phyloP scores from a whole-genome alignment of 2,888 invertebrate genomes.

The Phasia obesa region DNA sequence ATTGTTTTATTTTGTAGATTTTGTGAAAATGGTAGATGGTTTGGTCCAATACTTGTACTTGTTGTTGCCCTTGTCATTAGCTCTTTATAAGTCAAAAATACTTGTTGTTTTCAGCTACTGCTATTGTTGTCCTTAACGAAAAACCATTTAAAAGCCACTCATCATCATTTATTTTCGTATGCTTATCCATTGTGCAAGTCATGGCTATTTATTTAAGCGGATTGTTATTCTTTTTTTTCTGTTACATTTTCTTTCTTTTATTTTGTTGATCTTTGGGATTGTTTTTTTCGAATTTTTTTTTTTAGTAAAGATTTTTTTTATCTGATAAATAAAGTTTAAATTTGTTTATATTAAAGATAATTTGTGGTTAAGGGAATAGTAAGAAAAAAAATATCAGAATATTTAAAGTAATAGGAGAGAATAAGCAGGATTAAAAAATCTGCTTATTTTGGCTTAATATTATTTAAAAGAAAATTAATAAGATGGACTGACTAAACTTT shows the following conservation, averaged over 20 bases:
- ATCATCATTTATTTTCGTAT: slow-evolving; percentile 60
- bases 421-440: not conserved
- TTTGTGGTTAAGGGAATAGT: slow-evolving; percentile 1
- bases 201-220: slow-evolving; percentile 64
- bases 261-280: not conserved
- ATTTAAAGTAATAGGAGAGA: not conserved
- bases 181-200: slow-evolving; percentile 66
- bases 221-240: slow-evolving; percentile 50
- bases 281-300: not conserved
- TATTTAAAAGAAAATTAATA: too few species aligned
- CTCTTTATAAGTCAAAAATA: slow-evolving; percentile 25
- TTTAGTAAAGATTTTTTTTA: slow-evolving; percentile 23
- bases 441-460: too few species aligned
- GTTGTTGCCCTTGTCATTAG: slow-evolving; percentile 22
- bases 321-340: slow-evolving; percentile 49
- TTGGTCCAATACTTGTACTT: slow-evolving; percentile 1
- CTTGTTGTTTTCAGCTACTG: slow-evolving; percentile 17
- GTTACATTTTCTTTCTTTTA: not conserved
- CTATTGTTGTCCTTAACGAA: slow-evolving; percentile 50
- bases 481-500: too few species aligned
- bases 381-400: not conserved
- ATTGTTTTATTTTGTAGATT: slow-evolving; percentile 50
- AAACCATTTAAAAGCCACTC: slow-evolving; percentile 63
- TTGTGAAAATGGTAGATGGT: not conserved
- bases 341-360: slow-evolving; percentile 47